Base-by-base conservation (phyloP, 2,888 invertebrate species). In the Alentia gelatinosa region DNA sequence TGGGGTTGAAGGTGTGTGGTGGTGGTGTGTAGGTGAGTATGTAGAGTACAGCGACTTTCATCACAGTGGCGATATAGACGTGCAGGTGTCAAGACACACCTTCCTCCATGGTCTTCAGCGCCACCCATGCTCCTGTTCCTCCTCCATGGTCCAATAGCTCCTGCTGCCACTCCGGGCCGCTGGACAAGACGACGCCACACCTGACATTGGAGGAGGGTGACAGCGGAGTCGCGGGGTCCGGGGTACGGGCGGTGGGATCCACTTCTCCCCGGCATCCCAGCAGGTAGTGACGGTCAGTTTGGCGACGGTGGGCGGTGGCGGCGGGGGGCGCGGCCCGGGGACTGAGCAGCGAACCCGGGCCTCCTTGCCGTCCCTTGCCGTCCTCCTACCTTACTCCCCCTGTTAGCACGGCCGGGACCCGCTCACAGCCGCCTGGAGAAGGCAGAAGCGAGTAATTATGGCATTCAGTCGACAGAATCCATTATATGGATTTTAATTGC, bases 401-500 rank as follows among this genome's bases (percentile, higher is more conserved):
- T 79, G 1, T n/a, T 39, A 39, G 79, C 79, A 79, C 79, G 79
- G 79, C 79, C 4, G 4, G 63, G 15, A 9, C 47, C 9, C 47
- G 47, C 19, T n/a, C 56, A 56, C n/a, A 33, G 74, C 33, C 26
- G 74, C 26, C 30, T 15, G 74, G 79, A 79, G 79, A 79, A 35
- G 79, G 79, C 79, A 79, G 79, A 79, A 79, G 79, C 39, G 79
- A 79, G 79, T 89, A 89, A 89, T 89, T 68, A 89, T 74, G 40
- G 68, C 89, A 86, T 86, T 68, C 68, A 39, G 68, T 30, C 68
- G 68, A 40, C 68, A 74, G 89, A 89, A 89, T 89, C 89, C 89
- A 89, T 89, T 89, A 89, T 68, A 74, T 42, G 89, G 68, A 89
- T 63, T 89, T 89, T 89, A 89, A 89, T 89, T 89, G 89, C 89